Evolutionary conservation across 2,888 invertebrate genomes (phyloP), one percentile per base, ranked within the genome.

Genomic region (Sycophila texana): DNA sequence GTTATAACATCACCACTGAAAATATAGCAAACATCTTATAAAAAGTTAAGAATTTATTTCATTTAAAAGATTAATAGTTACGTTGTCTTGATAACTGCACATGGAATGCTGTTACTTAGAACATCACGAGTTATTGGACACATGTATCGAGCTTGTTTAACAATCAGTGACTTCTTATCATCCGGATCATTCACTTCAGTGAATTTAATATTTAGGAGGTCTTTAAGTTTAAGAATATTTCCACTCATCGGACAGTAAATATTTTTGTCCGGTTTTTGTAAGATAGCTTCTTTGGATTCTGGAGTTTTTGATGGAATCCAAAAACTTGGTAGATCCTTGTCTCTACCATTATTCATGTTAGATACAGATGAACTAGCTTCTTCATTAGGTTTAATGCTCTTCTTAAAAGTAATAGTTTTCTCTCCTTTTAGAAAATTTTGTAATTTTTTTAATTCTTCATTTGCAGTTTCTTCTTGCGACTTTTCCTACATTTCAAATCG

Each of bases 71-170:
- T 47, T 55, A 58, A 76, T 57, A 67, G 94, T 93, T 92, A 97
- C 95, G 96, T 96, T 78, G 97, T 94, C 91, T 93, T 95, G 74
- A 99, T 93, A 49, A 99, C 96, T 80, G 97, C 99, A 91, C 97
- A 97, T 0, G 98, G 98, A 2, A 98, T 95, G 10, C 98, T 96
- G 92, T 99, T 99, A 83, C 96, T 96, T 53, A 99, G 92, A 81
- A 98, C 94, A 91, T 99, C 99, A 90, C 98, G 97, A 1, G 99
- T 99, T 0, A 99, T 95, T 1, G 99, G 97, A 90, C 99, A 99
- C 95, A 98, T 98, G 89, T 98, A 99, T 84, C 99, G 93, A 83
- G 96, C 97, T 89, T 96, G 95, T 90, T 96, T 97, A 0, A 95
- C 94, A 83, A 98, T 97, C 49, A 98, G 91, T 1, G 97, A 95